phyloP scores from a whole-genome alignment of 2,888 invertebrate species.

The Chirona hameri region DNA sequence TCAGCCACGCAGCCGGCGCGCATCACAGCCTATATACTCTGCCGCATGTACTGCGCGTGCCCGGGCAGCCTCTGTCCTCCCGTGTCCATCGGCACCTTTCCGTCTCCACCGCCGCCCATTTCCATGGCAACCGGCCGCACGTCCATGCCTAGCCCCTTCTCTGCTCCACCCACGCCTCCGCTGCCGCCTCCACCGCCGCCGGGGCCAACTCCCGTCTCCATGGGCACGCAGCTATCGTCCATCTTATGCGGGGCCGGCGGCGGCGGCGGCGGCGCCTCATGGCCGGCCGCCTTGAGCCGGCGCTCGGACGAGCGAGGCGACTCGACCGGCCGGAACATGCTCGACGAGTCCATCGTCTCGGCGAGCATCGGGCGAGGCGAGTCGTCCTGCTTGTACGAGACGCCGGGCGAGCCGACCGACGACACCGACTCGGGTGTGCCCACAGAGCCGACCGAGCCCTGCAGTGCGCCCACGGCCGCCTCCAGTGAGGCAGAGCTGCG shows the following conservation, averaged over 20 bases:
- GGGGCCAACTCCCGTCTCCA: conserved; percentile 1
- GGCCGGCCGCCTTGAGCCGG: conserved; percentile 53
- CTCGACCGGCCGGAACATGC: conserved; percentile 64
- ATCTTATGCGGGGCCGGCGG: neutral
- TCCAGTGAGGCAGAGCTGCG: neutral
- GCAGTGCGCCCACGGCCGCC: neutral
- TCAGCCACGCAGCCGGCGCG: neutral
- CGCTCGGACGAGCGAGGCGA: conserved; percentile 69
- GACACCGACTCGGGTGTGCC: conserved; percentile 61
- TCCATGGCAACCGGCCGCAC: conserved; percentile 13
- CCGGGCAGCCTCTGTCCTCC: neutral
- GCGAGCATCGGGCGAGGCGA: conserved; percentile 47
- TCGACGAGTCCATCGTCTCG: conserved; percentile 13
- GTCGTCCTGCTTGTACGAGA: conserved; percentile 55
- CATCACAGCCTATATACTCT: neutral
- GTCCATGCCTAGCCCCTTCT: neutral
- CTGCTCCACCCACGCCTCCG: neutral
- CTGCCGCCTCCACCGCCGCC: too few species aligned
- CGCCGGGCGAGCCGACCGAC: conserved; percentile 57
- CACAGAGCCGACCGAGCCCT: conserved; percentile 55
- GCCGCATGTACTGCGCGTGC: conserved; percentile 1
- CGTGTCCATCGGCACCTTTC: conserved; percentile 2
- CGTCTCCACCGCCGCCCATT: conserved; percentile 1
- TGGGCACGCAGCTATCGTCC: conserved; percentile 3
- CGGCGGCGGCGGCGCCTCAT: neutral